These are phyloP conservation scores for Agrypnus murinus DNA, from an alignment of 2,888 invertebrate genomes.

Conservation along the genomic window DNA sequence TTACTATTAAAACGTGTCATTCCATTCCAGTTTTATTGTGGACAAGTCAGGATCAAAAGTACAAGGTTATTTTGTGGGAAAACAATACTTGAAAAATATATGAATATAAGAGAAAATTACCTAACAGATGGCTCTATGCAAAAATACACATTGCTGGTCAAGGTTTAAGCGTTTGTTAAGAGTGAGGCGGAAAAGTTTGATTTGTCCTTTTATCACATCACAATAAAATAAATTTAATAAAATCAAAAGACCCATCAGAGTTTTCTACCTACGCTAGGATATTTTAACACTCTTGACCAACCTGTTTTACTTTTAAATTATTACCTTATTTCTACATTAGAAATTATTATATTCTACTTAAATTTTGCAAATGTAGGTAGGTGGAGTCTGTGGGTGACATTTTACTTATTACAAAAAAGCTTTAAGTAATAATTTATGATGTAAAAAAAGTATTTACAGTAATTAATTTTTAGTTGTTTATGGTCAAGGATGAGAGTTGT, in stretches of 20 bases:
- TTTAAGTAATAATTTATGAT: not conserved
- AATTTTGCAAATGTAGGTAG: not conserved
- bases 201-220: constrained; percentile 11
- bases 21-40: not conserved
- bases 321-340: constrained; percentile 10
- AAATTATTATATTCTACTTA: not conserved
- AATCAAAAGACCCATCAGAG: constrained; percentile 1
- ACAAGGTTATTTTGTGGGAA: constrained; percentile 11
- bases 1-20: not conserved
- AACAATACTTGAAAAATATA: not conserved
- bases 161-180: not conserved
- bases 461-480: no score
- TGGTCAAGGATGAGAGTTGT: no score
- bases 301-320: not conserved
- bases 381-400: not conserved
- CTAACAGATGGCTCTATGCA: not conserved
- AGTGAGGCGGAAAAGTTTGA: not conserved
- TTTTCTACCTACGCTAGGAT: not conserved
- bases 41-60: not conserved
- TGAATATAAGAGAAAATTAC: not conserved
- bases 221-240: constrained; percentile 6
- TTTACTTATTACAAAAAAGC: not conserved
- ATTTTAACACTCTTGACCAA: constrained; percentile 1
- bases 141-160: not conserved
- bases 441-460: not conserved